Percentiles rank a stretch among this genome's conserved stretches.
Evolutionary conservation across 1,140 invertebrate species (phyloP).

Genomic region (Drosophila melanogaster): Release_6_plus_ISO1_MT NT_037436.4:20714501-20715000

Average conservation of each 20-base stretch:
- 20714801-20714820: slow-evolving; percentile 55
- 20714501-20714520: slow-evolving; percentile 42
- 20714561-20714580: too few species aligned
- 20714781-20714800: slow-evolving; percentile 44
- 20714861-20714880: slow-evolving; percentile 29
- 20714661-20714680: slow-evolving; percentile 22
- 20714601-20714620: background rate
- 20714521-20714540: slow-evolving; percentile 32
- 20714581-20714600: too few species aligned
- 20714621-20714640: too few species aligned
- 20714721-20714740: slow-evolving; percentile 1
- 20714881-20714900: slow-evolving; percentile 38
- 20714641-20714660: background rate
- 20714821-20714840: slow-evolving; percentile 29
- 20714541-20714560: background rate
- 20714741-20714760: background rate
- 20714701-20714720: slow-evolving; percentile 31
- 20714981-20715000: slow-evolving; percentile 51
- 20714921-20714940: slow-evolving; percentile 11
- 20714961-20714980: slow-evolving; percentile 21
- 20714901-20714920: slow-evolving; percentile 24
- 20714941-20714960: slow-evolving; percentile 48
- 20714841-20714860: slow-evolving; percentile 19
- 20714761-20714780: slow-evolving; percentile 30
- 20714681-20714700: slow-evolving; percentile 26